Evolutionary conservation across 2,113 vertebrate genomes (phyloP).

Genomic region (Osmerus eperlanus): DNA sequence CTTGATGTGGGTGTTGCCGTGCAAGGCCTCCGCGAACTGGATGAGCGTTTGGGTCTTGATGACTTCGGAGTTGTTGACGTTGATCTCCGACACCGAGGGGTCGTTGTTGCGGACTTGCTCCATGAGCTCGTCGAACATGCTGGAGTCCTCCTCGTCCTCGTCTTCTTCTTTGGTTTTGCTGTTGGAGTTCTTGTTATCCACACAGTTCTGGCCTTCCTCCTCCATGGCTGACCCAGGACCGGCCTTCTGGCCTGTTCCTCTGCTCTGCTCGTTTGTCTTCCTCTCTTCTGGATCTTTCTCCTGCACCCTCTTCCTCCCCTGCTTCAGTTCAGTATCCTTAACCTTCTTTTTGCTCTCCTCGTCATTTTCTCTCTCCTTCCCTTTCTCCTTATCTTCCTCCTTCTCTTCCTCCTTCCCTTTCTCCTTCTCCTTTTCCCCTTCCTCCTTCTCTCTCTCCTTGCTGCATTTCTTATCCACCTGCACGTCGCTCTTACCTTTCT

Average conservation of each 20-base stretch:
- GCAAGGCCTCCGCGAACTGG: constrained; percentile 86
- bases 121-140: constrained; percentile 91
- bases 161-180: constrained; percentile 62
- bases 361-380: constrained; percentile 38
- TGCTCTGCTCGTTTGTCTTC: constrained; percentile 34
- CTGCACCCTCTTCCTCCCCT: constrained; percentile 21
- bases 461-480: constrained; percentile 4
- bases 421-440: constrained; percentile 43
- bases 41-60: constrained; percentile 92
- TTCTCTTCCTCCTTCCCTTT: constrained; percentile 44
- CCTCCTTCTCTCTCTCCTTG: constrained; percentile 14
- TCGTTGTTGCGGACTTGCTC: constrained; percentile 85
- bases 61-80: constrained; percentile 95
- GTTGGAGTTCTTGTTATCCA: constrained; percentile 48
- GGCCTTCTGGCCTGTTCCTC: constrained; percentile 33
- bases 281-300: constrained; percentile 54
- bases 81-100: constrained; percentile 79
- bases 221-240: not conserved
- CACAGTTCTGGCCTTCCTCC: constrained; percentile 51
- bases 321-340: constrained; percentile 55
- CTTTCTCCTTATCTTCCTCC: constrained; percentile 48
- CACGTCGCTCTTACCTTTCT: not conserved
- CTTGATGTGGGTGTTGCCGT: constrained; percentile 83
- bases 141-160: constrained; percentile 76
- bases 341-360: constrained; percentile 49